A percentile compares a stretch with the other conserved stretches of the same genome.
Conservation (phyloP, 30 jellyfish, hydroid and myxozoan genomes). For the Hydractinia echinata region DNA sequence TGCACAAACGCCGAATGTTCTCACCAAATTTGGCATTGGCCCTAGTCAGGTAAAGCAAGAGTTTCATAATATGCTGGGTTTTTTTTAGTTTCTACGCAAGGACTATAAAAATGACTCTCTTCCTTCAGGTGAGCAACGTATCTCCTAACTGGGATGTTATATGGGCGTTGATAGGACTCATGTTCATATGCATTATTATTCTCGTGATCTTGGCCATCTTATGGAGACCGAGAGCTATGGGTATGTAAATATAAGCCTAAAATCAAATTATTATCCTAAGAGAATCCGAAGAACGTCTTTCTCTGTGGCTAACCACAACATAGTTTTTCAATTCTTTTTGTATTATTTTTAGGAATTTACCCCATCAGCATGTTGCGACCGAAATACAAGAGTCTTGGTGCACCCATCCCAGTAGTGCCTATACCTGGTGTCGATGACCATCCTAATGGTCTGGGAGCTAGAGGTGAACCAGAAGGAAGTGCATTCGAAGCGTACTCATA, state of each 20-base stretch:
- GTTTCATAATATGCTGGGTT: too few species aligned
- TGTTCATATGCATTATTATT: slow-evolving; percentile 63
- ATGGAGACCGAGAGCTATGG: slow-evolving; percentile 91
- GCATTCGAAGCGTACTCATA: slow-evolving; percentile 42
- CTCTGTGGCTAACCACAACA: neutral
- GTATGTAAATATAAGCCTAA: slow-evolving; percentile 29
- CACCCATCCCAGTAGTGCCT: slow-evolving; percentile 94
- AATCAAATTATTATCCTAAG: neutral
- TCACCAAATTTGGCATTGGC: slow-evolving; percentile 39
- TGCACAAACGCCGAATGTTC: slow-evolving; percentile 50
- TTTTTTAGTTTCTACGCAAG: too few species aligned
- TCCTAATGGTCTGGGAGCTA: slow-evolving; percentile 68
- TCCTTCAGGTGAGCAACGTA: slow-evolving; percentile 53
- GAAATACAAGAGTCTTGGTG: slow-evolving; percentile 90
- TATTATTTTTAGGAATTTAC: slow-evolving; percentile 67
- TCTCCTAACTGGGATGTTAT: slow-evolving; percentile 93
- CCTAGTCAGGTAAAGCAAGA: neutral
- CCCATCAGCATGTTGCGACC: slow-evolving; percentile 78
- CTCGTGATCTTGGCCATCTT: slow-evolving; percentile 69
- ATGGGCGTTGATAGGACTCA: slow-evolving; percentile 56
- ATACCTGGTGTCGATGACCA: slow-evolving; percentile 88
- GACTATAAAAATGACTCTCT: neutral
- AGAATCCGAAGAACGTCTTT: neutral
- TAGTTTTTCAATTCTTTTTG: neutral
- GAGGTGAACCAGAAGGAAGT: slow-evolving; percentile 87